A percentile compares a stretch with the other conserved stretches of the same genome.
These are phyloP conservation scores for Ammodytes dubius DNA, from an alignment of 2,113 vertebrate genomes.

Conservation along the genomic window DNA sequence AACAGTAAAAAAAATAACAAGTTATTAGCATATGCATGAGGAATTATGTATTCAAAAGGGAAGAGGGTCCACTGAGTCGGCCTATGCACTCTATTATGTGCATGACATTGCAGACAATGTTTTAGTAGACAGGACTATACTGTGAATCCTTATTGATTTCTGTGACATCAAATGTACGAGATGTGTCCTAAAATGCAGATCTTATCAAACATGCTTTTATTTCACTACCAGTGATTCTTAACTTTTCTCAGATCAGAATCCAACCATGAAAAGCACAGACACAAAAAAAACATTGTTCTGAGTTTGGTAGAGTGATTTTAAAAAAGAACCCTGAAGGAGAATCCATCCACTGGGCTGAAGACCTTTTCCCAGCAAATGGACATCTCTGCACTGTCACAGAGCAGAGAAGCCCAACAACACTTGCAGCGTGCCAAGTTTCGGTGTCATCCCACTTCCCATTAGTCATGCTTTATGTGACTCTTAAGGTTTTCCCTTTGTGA, in stretches of 20 bases:
- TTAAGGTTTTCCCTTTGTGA: constrained; percentile 62
- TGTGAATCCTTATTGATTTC: background rate
- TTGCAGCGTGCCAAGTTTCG: constrained; percentile 49
- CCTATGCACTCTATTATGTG: background rate
- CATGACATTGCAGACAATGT: background rate
- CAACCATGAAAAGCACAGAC: background rate
- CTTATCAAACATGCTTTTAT: constrained; percentile 9
- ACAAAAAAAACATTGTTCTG: constrained; percentile 2
- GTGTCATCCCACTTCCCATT: constrained; percentile 66
- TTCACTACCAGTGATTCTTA: constrained; percentile 3
- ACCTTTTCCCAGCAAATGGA: constrained; percentile 45
- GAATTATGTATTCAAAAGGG: background rate
- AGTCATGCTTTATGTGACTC: constrained; percentile 72
- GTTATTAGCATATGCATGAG: background rate
- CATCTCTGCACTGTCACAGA: constrained; percentile 37
- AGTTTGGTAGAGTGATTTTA: background rate
- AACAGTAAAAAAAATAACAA: background rate
- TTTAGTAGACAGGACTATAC: background rate
- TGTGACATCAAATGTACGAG: background rate
- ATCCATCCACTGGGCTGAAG: constrained; percentile 27
- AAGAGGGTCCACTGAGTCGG: background rate
- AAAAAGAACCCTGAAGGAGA: constrained; percentile 13
- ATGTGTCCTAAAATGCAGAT: background rate
- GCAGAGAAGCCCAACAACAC: constrained; percentile 48
- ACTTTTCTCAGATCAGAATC: background rate